phyloP scores from a whole-genome alignment of 2,888 invertebrate genomes.

The Eremobia ochroleuca region DNA sequence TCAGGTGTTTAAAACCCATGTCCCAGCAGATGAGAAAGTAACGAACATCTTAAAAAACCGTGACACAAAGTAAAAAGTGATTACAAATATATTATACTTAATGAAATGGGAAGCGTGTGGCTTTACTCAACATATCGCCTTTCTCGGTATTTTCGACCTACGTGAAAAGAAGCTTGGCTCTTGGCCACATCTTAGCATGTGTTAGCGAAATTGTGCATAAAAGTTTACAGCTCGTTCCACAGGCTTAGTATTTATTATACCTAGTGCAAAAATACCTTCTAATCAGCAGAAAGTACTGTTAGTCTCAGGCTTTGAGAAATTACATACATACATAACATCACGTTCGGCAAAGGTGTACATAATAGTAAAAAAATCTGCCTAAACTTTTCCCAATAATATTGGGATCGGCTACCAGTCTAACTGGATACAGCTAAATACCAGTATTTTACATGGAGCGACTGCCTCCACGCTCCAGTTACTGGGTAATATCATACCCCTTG shows the following conservation, averaged over 20 bases:
- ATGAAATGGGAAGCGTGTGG: slow-evolving; percentile 25
- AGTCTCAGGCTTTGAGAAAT: neutral
- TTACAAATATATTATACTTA: slow-evolving; percentile 27
- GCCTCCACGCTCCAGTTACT: no score
- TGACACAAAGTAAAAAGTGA: slow-evolving; percentile 5
- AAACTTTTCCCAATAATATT: no score
- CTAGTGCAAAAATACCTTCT: slow-evolving; percentile 33
- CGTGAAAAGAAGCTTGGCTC: slow-evolving; percentile 23
- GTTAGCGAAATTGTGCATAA: slow-evolving; percentile 48
- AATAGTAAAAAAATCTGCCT: no score
- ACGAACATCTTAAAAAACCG: neutral
- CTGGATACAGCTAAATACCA: no score
- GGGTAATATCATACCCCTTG: no score
- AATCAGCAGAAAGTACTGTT: slow-evolving; percentile 31
- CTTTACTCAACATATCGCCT: slow-evolving; percentile 27
- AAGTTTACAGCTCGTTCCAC: slow-evolving; percentile 29
- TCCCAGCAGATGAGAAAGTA: neutral
- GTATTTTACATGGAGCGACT: no score
- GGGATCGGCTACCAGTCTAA: no score
- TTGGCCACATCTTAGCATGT: slow-evolving; percentile 43
- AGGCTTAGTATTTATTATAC: slow-evolving; percentile 39
- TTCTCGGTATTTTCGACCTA: slow-evolving; percentile 35
- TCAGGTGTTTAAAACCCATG: no score
- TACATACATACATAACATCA: neutral
- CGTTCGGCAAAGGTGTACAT: neutral